phyloP scores from a whole-genome alignment of 1,140 invertebrate genomes.

The Caenorhabditis latens region DNA sequence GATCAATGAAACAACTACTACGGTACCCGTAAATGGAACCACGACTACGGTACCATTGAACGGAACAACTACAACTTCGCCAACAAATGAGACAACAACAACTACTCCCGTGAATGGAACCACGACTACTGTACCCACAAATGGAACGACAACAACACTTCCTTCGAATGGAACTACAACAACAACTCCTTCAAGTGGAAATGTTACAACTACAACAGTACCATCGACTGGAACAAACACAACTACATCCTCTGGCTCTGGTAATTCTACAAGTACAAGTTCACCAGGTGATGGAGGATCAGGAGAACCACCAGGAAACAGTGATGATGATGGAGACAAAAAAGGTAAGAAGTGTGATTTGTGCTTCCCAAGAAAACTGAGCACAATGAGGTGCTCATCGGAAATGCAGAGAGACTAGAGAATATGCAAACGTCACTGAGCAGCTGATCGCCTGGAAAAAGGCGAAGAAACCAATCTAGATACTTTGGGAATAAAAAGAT shows the following conservation, averaged over 20 bases:
- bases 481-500: too few relatives aligned
- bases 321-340: not conserved
- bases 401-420: not conserved
- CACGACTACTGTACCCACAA: not conserved
- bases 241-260: not conserved
- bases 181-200: slow-evolving; percentile 14
- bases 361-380: not conserved
- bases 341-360: slow-evolving; percentile 21
- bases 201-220: not conserved
- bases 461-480: too few relatives aligned
- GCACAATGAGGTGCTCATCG: not conserved
- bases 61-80: not conserved
- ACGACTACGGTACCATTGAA: slow-evolving; percentile 1
- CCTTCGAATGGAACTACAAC: not conserved
- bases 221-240: slow-evolving; percentile 1
- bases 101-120: slow-evolving; percentile 36
- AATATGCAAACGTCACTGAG: slow-evolving; percentile 5
- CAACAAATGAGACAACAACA: not conserved
- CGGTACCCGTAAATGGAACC: slow-evolving; percentile 2
- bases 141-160: slow-evolving; percentile 6
- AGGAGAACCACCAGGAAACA: not conserved
- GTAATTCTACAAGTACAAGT: not conserved
- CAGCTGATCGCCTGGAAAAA: too few relatives aligned
- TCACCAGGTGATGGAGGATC: slow-evolving; percentile 6
- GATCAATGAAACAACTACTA: not conserved